Conservation (phyloP, 1,140 invertebrate species). For the Neodiprion fabricii region DNA sequence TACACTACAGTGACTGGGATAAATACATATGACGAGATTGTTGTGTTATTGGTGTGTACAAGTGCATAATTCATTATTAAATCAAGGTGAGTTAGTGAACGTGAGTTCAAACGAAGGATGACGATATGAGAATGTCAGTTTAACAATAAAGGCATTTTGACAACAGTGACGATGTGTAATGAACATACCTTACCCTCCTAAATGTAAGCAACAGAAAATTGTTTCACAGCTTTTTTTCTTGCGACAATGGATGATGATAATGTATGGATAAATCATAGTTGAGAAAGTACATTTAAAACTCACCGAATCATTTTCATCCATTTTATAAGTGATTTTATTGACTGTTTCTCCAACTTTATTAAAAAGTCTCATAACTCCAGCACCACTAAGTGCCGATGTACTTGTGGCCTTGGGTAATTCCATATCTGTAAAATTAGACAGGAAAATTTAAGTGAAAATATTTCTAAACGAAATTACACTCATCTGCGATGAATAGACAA, state of each 20-base stretch:
- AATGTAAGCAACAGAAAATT: conserved; percentile 47
- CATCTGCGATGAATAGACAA: background rate
- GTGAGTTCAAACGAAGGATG: no score
- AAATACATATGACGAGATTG: background rate
- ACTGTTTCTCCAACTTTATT: conserved; percentile 97
- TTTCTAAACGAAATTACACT: background rate
- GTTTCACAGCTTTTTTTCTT: conserved; percentile 39
- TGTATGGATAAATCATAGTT: background rate
- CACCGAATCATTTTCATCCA: conserved; percentile 98
- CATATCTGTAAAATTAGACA: conserved; percentile 66
- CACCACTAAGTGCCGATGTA: conserved; percentile 95
- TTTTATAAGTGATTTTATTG: conserved; percentile 98
- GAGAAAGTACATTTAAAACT: conserved; percentile 45
- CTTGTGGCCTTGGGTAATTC: conserved; percentile 95
- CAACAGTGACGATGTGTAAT: conserved; percentile 28
- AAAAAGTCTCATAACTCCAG: conserved; percentile 93
- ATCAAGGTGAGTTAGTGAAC: no score
- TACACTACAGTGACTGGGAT: background rate
- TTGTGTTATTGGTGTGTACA: no score
- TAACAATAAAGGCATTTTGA: background rate
- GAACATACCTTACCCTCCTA: conserved; percentile 51
- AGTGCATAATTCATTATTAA: no score
- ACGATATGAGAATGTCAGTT: no score
- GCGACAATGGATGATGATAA: background rate
- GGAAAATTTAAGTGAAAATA: conserved; percentile 18